phyloP scores from a whole-genome alignment of 2,797 vertebrate genomes.

The Petrocephalus schoutedeni region DNA sequence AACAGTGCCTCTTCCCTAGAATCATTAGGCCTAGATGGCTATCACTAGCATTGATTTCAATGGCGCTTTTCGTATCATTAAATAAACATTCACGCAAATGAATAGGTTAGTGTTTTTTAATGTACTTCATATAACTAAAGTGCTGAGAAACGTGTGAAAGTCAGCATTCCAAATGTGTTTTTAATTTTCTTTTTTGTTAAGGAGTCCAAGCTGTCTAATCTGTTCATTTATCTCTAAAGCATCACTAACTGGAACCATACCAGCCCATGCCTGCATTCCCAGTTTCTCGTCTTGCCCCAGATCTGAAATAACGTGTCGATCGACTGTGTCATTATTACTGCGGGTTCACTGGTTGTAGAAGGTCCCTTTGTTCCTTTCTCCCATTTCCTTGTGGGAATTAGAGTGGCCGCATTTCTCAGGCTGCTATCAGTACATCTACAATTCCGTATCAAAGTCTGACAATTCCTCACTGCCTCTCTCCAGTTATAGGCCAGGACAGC shows the following conservation, averaged over 20 bases:
- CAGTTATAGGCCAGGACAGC: background rate
- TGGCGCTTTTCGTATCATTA: background rate
- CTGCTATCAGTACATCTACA: slow-evolving; percentile 40
- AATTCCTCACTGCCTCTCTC: slow-evolving; percentile 20
- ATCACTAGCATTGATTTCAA: background rate
- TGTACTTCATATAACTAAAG: background rate
- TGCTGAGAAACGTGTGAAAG: background rate
- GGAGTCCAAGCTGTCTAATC: background rate
- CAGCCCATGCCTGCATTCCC: background rate
- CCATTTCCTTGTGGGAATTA: slow-evolving; percentile 12
- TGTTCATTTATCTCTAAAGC: background rate
- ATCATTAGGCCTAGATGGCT: background rate
- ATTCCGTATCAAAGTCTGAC: slow-evolving; percentile 11
- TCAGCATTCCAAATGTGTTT: background rate
- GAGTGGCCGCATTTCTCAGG: slow-evolving; percentile 28
- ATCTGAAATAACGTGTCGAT: background rate
- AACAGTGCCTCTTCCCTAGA: background rate
- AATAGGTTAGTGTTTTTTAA: background rate
- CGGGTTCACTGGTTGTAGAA: background rate
- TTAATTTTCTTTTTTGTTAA: background rate
- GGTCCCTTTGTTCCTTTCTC: slow-evolving; percentile 22
- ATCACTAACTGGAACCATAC: background rate
- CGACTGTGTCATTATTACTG: background rate
- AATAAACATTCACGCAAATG: background rate
- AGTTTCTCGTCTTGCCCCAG: background rate